Percentiles rank a stretch among this genome's conserved stretches.
Conservation (phyloP, 2,888 invertebrate genomes). For the Timandra comae region DNA sequence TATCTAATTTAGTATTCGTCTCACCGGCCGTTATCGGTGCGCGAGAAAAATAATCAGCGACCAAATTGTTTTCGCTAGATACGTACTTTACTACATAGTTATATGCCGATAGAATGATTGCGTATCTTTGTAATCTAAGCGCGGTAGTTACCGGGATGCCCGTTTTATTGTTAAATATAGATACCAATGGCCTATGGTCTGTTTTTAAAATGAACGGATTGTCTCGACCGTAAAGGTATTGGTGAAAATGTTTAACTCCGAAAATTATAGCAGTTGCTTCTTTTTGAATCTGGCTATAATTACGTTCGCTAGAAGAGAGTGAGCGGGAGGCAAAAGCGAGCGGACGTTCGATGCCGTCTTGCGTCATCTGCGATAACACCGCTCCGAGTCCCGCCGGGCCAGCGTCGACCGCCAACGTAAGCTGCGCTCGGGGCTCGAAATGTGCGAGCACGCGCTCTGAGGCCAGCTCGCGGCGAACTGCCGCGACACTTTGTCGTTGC, state of each 20-base stretch:
- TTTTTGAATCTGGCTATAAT: constrained; percentile 20
- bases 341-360: constrained; percentile 5
- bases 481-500: constrained; percentile 5
- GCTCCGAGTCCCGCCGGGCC: constrained; percentile 10
- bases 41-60: too few species aligned
- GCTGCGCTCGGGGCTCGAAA: constrained; percentile 9
- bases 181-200: constrained; percentile 14
- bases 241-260: constrained; percentile 8
- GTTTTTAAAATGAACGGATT: constrained; percentile 18
- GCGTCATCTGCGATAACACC: constrained; percentile 7
- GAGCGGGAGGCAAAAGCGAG: background rate
- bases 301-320: background rate
- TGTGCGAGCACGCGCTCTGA: too few species aligned
- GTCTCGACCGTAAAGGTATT: background rate
- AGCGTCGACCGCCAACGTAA: constrained; percentile 9
- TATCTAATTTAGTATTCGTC: too few species aligned
- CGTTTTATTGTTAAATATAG: constrained; percentile 7
- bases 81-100: background rate
- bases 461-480: constrained; percentile 9
- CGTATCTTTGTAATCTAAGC: constrained; percentile 5
- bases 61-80: background rate
- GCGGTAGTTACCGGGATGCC: constrained; percentile 13
- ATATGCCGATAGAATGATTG: background rate
- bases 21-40: background rate
- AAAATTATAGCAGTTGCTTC: constrained; percentile 18